A percentile compares a stretch with the other conserved stretches of the same genome.
Evolutionary conservation across 2,113 vertebrate genomes (phyloP).

Genomic region (Aphyosemion australe): DNA sequence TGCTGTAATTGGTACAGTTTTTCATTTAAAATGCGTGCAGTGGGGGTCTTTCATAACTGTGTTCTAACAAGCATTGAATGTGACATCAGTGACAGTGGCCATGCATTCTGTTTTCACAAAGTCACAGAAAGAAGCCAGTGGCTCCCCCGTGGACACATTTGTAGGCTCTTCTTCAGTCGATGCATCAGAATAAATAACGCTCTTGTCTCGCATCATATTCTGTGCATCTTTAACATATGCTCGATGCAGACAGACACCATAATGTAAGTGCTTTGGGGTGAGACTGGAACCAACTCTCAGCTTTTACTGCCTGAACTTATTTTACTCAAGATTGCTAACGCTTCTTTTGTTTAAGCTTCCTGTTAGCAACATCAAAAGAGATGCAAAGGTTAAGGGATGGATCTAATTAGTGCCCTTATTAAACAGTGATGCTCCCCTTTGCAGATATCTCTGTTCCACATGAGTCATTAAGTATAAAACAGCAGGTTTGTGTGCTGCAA

Average conservation of each 20-base stretch:
- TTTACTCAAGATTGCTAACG: slow-evolving; percentile 14
- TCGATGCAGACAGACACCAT: slow-evolving; percentile 8
- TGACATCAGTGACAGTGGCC: slow-evolving; percentile 58
- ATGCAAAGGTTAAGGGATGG: slow-evolving; percentile 2
- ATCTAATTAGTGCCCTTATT: slow-evolving; percentile 36
- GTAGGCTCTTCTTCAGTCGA: slow-evolving; percentile 35
- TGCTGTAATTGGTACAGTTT: slow-evolving; percentile 13
- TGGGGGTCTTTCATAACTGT: slow-evolving; percentile 50
- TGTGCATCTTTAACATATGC: slow-evolving; percentile 34
- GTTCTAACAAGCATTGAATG: slow-evolving; percentile 54
- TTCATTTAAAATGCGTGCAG: slow-evolving; percentile 31
- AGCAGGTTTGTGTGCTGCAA: slow-evolving; percentile 28
- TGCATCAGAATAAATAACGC: slow-evolving; percentile 43
- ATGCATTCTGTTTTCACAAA: slow-evolving; percentile 51
- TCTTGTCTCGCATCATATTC: slow-evolving; percentile 25
- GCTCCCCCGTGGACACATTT: slow-evolving; percentile 47
- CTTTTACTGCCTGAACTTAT: slow-evolving; percentile 1
- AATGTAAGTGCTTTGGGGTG: background rate
- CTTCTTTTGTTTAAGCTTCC: slow-evolving; percentile 34
- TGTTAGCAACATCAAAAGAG: slow-evolving; percentile 23
- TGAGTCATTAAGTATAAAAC: slow-evolving; percentile 15
- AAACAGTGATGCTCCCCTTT: slow-evolving; percentile 19
- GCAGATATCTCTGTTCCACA: slow-evolving; percentile 17
- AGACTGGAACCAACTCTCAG: background rate
- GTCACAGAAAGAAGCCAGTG: slow-evolving; percentile 28